A percentile compares a stretch with the other conserved stretches of the same genome.
Conservation (phyloP, 2,888 invertebrate genomes). For the Boloria selene region DNA sequence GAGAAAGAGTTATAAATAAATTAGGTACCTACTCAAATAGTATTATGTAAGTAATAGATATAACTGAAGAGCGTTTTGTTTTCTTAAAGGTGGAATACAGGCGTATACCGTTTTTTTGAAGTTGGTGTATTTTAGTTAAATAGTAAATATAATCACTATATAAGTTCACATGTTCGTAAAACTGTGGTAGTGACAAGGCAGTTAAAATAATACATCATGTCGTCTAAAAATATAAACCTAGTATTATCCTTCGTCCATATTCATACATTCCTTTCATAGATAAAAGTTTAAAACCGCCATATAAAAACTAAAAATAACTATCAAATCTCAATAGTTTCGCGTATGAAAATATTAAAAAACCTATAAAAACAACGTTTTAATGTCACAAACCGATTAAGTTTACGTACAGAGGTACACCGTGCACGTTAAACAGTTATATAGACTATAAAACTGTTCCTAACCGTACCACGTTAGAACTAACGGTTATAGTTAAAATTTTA, state of each 20-base stretch:
- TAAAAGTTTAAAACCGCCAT: slow-evolving; percentile 18
- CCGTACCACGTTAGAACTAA: slow-evolving; percentile 58
- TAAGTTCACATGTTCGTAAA: too few relatives aligned
- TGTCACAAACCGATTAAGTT: slow-evolving; percentile 52
- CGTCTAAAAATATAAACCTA: too few relatives aligned
- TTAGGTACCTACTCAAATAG: too few relatives aligned
- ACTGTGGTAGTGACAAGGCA: too few relatives aligned
- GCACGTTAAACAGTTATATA: slow-evolving; percentile 32
- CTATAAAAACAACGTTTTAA: slow-evolving; percentile 41
- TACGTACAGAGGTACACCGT: slow-evolving; percentile 39
- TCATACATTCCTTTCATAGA: slow-evolving; percentile 18
- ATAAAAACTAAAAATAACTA: slow-evolving; percentile 21
- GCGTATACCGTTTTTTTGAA: too few relatives aligned
- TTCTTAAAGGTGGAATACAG: background rate
- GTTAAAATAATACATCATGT: too few relatives aligned
- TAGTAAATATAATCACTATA: too few relatives aligned
- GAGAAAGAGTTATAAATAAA: too few relatives aligned
- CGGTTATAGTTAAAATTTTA: slow-evolving; percentile 60
- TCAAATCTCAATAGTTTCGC: slow-evolving; percentile 19
- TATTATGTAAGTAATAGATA: too few relatives aligned
- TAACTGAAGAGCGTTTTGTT: too few relatives aligned
- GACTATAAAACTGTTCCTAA: slow-evolving; percentile 63
- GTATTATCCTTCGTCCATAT: slow-evolving; percentile 1
- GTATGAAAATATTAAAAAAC: slow-evolving; percentile 17
- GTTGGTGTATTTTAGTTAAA: too few relatives aligned